Conservation (phyloP, 2,797 vertebrate genomes). For the Notoglanidium macrostoma region DNA sequence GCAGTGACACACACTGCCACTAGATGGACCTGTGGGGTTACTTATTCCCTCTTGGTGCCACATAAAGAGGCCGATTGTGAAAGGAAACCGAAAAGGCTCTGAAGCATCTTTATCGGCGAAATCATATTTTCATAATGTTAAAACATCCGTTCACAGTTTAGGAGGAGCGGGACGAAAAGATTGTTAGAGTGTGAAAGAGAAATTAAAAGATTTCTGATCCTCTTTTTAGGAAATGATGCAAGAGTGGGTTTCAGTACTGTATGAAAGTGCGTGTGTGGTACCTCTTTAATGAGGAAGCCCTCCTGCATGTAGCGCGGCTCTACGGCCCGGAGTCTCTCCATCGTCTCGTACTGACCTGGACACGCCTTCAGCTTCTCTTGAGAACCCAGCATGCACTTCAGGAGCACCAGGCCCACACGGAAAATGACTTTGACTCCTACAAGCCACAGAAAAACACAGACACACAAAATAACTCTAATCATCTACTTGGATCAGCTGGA, state of each 20-base stretch:
- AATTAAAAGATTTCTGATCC: not conserved
- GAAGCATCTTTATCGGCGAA: not conserved
- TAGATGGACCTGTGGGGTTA: slow-evolving; percentile 15
- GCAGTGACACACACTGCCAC: not conserved
- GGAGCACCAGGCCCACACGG: slow-evolving; percentile 91
- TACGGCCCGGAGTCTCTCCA: slow-evolving; percentile 86
- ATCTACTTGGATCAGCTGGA: not conserved
- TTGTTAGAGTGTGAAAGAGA: not conserved
- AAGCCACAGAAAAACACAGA: slow-evolving; percentile 16
- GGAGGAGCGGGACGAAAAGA: not conserved
- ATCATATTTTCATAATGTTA: not conserved
- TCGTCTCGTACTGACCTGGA: slow-evolving; percentile 94
- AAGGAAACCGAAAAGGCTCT: not conserved
- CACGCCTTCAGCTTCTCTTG: slow-evolving; percentile 89
- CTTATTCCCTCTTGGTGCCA: too few species aligned
- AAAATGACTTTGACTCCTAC: slow-evolving; percentile 96
- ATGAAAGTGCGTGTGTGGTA: slow-evolving; percentile 54
- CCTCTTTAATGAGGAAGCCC: slow-evolving; percentile 88
- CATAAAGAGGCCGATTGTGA: not conserved
- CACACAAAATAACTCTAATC: not conserved
- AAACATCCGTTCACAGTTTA: not conserved
- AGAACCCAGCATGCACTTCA: slow-evolving; percentile 89
- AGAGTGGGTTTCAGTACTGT: not conserved
- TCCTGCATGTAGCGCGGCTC: slow-evolving; percentile 89
- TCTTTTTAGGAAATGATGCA: not conserved